phyloP scores from a whole-genome alignment of 2,888 invertebrate genomes.

The Camponotus fellah region DNA sequence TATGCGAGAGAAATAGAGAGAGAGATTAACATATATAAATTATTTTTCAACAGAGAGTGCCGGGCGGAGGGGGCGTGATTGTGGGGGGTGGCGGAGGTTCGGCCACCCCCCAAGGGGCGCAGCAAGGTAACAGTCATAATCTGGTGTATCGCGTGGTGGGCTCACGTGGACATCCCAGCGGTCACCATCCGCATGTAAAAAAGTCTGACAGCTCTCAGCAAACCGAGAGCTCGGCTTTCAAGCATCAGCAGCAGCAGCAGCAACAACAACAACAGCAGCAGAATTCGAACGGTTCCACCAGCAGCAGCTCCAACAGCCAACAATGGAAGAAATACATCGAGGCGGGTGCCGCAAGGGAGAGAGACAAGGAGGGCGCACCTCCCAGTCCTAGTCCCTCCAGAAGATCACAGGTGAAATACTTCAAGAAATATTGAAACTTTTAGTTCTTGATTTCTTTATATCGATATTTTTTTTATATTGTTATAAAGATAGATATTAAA shows the following conservation, averaged over 20 bases:
- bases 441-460: background rate
- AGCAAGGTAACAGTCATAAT: slow-evolving; percentile 79
- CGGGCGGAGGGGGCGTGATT: slow-evolving; percentile 82
- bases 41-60: slow-evolving; percentile 80
- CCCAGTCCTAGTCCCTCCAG: slow-evolving; percentile 85
- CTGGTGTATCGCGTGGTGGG: slow-evolving; percentile 84
- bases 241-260: slow-evolving; percentile 80
- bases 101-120: slow-evolving; percentile 85
- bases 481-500: background rate
- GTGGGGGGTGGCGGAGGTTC: slow-evolving; percentile 85
- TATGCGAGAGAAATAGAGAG: background rate
- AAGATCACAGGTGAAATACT: slow-evolving; percentile 79
- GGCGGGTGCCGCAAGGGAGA: slow-evolving; percentile 84
- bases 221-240: slow-evolving; percentile 87
- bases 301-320: slow-evolving; percentile 84
- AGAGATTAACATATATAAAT: background rate
- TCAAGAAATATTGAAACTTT: background rate
- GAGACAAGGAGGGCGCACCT: slow-evolving; percentile 83
- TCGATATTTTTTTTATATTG: background rate
- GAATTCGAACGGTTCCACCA: slow-evolving; percentile 75
- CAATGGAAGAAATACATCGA: slow-evolving; percentile 87
- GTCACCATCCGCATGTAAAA: slow-evolving; percentile 83
- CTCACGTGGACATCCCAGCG: slow-evolving; percentile 80
- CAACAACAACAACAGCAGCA: slow-evolving; percentile 75
- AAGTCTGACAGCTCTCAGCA: slow-evolving; percentile 88